These are phyloP conservation scores for Chlorospingus flavigularis DNA, from an alignment of 2,797 vertebrate genomes.

Conservation along the genomic window DNA sequence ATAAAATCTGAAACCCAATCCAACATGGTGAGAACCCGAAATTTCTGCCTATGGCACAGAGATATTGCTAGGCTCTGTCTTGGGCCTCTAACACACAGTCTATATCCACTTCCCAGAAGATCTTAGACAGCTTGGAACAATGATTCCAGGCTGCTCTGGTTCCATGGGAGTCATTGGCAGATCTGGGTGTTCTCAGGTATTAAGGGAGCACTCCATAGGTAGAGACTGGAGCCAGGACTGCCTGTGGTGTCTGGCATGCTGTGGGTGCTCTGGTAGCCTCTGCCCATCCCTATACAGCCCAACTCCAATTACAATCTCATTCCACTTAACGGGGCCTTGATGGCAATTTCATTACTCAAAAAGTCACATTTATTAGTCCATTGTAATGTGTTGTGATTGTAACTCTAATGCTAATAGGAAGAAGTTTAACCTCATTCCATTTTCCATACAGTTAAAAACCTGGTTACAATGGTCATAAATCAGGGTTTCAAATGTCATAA, in stretches of 20 bases:
- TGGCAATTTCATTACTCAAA: slow-evolving; percentile 72
- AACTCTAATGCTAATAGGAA: slow-evolving; percentile 69
- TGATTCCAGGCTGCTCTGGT: not conserved
- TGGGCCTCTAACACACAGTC: not conserved
- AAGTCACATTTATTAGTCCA: slow-evolving; percentile 76
- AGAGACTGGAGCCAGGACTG: not conserved
- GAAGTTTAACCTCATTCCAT: slow-evolving; percentile 73
- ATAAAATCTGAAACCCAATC: not conserved
- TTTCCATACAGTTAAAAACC: slow-evolving; percentile 68
- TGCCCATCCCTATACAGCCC: not conserved
- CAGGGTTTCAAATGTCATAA: slow-evolving; percentile 60
- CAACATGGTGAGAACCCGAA: fast-evolving
- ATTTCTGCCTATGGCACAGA: not conserved
- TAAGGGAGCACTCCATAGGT: fast-evolving
- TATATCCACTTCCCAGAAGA: not conserved
- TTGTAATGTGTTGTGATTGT: slow-evolving; percentile 68
- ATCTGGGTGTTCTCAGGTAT: fast-evolving
- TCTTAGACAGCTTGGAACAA: not conserved
- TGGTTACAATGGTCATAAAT: slow-evolving; percentile 70
- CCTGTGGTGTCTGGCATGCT: not conserved
- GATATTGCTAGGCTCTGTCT: not conserved
- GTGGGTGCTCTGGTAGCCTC: not conserved
- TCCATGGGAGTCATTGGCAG: fast-evolving
- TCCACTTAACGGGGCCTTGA: slow-evolving; percentile 64
- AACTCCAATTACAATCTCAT: slow-evolving; percentile 62